Evolutionary conservation across 2,797 vertebrate genomes (phyloP).

Genomic region (Hippocampus kuda): DNA sequence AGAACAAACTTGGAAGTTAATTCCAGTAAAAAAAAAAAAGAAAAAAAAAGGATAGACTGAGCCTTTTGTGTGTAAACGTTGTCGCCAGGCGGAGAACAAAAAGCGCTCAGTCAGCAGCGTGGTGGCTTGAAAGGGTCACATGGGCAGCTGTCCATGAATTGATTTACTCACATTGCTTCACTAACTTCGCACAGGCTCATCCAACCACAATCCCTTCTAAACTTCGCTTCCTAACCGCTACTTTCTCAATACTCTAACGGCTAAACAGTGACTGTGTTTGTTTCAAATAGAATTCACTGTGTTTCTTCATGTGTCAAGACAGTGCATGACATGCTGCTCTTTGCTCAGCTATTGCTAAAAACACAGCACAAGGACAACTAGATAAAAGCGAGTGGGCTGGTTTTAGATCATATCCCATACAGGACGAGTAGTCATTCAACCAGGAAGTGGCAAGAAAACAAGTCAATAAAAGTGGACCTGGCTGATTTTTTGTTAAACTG

Average conservation of each 20-base stretch:
- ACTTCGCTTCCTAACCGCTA: background rate
- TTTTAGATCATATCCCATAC: too few relatives aligned
- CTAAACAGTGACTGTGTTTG: background rate
- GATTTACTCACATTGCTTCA: conserved; percentile 8
- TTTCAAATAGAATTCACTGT: background rate
- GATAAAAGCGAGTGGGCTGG: too few relatives aligned
- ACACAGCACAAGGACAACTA: too few relatives aligned
- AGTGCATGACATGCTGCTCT: too few relatives aligned
- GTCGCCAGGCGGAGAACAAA: background rate
- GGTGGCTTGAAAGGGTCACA: conserved; percentile 13
- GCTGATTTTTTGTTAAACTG: background rate
- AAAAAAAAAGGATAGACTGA: background rate
- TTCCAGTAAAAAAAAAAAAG: background rate
- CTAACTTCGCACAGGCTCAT: conserved; percentile 7
- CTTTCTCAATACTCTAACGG: background rate
- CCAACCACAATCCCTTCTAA: background rate
- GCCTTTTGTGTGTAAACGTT: background rate
- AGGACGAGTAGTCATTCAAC: too few relatives aligned
- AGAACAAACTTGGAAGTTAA: background rate
- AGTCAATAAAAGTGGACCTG: background rate
- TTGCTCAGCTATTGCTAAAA: too few relatives aligned
- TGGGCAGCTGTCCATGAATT: conserved; percentile 12
- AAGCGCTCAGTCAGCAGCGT: conserved; percentile 13
- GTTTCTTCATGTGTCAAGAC: too few relatives aligned
- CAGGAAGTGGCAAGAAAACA: background rate